These are phyloP conservation scores for Cheirogaleus major DNA, from an alignment of 2,797 vertebrate genomes.

Conservation along the genomic window DNA sequence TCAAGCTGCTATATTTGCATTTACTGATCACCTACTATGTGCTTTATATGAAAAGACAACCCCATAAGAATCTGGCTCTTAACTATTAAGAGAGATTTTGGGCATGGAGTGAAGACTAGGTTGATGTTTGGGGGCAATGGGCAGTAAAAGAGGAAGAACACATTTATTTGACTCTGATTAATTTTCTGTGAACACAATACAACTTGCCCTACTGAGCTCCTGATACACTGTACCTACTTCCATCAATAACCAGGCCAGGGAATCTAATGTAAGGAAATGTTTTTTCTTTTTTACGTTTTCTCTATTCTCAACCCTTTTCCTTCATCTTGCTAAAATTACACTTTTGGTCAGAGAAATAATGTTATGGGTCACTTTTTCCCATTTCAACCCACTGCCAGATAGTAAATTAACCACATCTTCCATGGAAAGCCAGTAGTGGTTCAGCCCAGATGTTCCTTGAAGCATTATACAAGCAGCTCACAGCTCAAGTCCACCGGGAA, in stretches of 20 bases:
- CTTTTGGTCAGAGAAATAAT: constrained; percentile 70
- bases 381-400: constrained; percentile 76
- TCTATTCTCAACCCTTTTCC: constrained; percentile 8
- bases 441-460: constrained; percentile 16
- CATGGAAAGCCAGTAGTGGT: constrained; percentile 33
- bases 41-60: background rate
- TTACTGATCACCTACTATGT: background rate
- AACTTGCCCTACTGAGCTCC: background rate
- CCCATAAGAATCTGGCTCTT: background rate
- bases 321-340: constrained; percentile 59
- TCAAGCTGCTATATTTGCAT: background rate
- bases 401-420: constrained; percentile 68
- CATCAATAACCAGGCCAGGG: background rate
- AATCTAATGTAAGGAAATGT: background rate
- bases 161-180: background rate
- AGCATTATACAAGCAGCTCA: constrained; percentile 23
- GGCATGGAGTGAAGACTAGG: background rate
- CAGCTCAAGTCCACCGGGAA: constrained; percentile 16
- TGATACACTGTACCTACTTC: rapidly evolving
- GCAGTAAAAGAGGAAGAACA: background rate
- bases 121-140: background rate
- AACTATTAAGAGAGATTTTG: background rate
- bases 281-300: background rate
- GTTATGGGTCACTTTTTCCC: constrained; percentile 79
- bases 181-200: background rate